phyloP scores from a whole-genome alignment of 2,888 invertebrate genomes.

The Furcula furcula region DNA sequence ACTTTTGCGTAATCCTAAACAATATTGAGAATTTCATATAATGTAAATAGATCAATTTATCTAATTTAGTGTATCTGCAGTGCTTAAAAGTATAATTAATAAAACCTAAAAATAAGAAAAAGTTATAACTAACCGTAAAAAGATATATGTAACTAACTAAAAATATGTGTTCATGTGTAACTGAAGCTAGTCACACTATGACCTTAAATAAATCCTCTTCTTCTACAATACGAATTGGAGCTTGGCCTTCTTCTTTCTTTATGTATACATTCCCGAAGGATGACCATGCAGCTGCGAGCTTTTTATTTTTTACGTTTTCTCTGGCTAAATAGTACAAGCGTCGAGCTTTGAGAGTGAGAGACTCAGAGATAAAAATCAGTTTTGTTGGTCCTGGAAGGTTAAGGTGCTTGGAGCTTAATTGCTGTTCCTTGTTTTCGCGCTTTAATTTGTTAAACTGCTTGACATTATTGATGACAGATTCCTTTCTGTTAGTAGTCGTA shows the following conservation, averaged over 20 bases:
- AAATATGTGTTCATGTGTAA: no score
- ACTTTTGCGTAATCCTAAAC: no score
- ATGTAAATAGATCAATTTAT: no score
- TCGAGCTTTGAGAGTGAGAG: conserved; percentile 4
- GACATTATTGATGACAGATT: conserved; percentile 2
- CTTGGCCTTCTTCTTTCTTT: conserved; percentile 7
- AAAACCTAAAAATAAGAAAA: no score
- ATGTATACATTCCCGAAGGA: conserved; percentile 13
- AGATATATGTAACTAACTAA: no score
- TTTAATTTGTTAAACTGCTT: conserved; percentile 5
- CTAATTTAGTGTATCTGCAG: no score
- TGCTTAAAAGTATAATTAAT: no score
- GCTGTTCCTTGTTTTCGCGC: conserved; percentile 10
- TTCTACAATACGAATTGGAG: conserved; percentile 6
- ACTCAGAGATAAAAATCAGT: conserved; percentile 12
- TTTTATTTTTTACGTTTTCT: conserved; percentile 9
- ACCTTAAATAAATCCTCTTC: conserved; percentile 5
- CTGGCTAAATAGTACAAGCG: conserved; percentile 7
- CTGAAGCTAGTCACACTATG: conserved; percentile 10
- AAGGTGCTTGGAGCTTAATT: conserved; percentile 9
- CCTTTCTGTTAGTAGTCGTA: conserved; percentile 2
- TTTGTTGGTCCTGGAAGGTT: conserved; percentile 6
- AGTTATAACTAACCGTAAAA: no score
- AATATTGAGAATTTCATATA: no score
- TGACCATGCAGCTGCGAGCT: conserved; percentile 10